A percentile compares a stretch with the other conserved stretches of the same genome.
These are phyloP conservation scores for Drosophila siamana DNA, from an alignment of 2,888 invertebrate species.

Conservation along the genomic window DNA sequence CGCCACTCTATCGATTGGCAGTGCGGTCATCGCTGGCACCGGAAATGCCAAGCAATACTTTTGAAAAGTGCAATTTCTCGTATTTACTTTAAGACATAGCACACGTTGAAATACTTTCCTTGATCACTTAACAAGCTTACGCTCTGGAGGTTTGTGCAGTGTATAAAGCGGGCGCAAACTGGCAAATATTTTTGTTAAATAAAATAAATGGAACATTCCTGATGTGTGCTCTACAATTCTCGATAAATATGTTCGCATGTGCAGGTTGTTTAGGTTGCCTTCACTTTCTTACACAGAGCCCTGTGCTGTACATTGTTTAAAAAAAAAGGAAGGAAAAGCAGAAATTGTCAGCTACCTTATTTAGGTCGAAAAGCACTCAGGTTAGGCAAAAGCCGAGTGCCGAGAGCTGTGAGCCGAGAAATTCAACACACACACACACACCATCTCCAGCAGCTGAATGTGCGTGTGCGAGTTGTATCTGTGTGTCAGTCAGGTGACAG, in stretches of 20 bases:
- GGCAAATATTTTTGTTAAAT: constrained; percentile 44
- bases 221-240: constrained; percentile 42
- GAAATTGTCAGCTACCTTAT: constrained; percentile 47
- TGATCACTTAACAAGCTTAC: background rate
- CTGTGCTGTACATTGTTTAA: constrained; percentile 58
- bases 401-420: constrained; percentile 24
- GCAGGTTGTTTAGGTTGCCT: constrained; percentile 22
- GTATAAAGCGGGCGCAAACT: constrained; percentile 5
- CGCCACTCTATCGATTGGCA: background rate
- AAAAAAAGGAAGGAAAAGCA: constrained; percentile 27
- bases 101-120: background rate
- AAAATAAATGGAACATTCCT: constrained; percentile 25
- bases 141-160: background rate
- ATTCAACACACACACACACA: constrained; percentile 29
- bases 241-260: constrained; percentile 44
- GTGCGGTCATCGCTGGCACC: background rate
- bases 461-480: constrained; percentile 28
- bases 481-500: constrained; percentile 72
- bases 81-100: background rate
- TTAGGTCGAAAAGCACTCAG: constrained; percentile 77
- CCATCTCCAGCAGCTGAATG: constrained; percentile 4
- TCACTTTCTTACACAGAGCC: constrained; percentile 7
- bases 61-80: background rate
- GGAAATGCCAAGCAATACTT: background rate
- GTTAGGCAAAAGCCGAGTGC: constrained; percentile 48